A percentile compares a stretch with the other conserved stretches of the same genome.
Conservation (phyloP, 2,888 invertebrate genomes). For the Drosophila histrio region DNA sequence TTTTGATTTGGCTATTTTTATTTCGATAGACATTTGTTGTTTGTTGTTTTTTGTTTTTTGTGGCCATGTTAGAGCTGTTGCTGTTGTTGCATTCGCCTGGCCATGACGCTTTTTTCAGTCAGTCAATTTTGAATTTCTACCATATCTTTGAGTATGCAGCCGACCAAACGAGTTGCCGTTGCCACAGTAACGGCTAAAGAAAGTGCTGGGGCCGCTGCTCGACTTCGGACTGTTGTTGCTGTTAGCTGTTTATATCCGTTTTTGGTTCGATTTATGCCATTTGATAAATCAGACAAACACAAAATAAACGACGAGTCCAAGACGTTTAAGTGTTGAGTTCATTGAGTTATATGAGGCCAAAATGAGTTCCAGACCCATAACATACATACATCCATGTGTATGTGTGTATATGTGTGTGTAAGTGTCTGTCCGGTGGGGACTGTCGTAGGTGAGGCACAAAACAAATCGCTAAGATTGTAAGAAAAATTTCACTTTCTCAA, state of each 20-base stretch:
- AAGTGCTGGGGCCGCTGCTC: constrained; percentile 63
- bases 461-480: constrained; percentile 67
- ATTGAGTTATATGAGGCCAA: constrained; percentile 57
- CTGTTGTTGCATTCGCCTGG: constrained; percentile 42
- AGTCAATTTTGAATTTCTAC: constrained; percentile 64
- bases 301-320: constrained; percentile 11
- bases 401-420: constrained; percentile 21
- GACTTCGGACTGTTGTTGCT: constrained; percentile 51
- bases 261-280: constrained; percentile 74
- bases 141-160: constrained; percentile 56
- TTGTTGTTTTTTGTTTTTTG: constrained; percentile 24
- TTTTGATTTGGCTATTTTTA: constrained; percentile 18
- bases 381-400: not conserved
- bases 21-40: constrained; percentile 31
- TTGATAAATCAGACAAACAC: constrained; percentile 60
- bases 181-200: constrained; percentile 57
- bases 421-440: constrained; percentile 32
- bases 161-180: constrained; percentile 55
- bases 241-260: constrained; percentile 74
- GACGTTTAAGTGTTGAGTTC: constrained; percentile 39
- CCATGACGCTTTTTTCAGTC: constrained; percentile 24
- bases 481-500: constrained; percentile 78
- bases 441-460: constrained; percentile 60
- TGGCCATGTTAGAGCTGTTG: constrained; percentile 13
- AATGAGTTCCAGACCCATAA: constrained; percentile 20